phyloP scores from a whole-genome alignment of 1,140 invertebrate species.

The Trachelipus rathkii region DNA sequence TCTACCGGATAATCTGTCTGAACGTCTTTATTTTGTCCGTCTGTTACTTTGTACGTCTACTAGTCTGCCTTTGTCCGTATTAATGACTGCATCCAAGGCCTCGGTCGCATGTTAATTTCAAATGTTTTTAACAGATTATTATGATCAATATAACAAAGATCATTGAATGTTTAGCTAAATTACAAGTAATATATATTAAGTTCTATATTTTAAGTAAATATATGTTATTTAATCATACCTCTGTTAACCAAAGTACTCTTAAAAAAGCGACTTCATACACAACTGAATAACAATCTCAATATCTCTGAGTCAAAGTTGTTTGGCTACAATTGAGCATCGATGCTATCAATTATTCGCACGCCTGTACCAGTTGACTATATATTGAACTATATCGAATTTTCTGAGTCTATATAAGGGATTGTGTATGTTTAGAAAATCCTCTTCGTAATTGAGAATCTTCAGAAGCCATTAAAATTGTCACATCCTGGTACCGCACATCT shows the following conservation, averaged over 20 bases:
- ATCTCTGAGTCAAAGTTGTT: too few species aligned
- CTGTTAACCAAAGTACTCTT: constrained; percentile 30
- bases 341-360: too few species aligned
- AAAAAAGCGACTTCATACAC: constrained; percentile 36
- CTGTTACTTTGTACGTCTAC: too few species aligned
- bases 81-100: constrained; percentile 46
- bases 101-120: constrained; percentile 48
- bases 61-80: too few species aligned
- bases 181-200: too few species aligned
- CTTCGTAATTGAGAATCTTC: constrained; percentile 16
- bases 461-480: not conserved
- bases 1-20: constrained; percentile 45
- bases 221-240: too few species aligned
- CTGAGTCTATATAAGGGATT: not conserved
- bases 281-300: not conserved
- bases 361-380: not conserved
- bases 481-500: too few species aligned
- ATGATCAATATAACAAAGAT: too few species aligned
- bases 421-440: constrained; percentile 28
- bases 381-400: not conserved
- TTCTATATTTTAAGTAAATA: too few species aligned
- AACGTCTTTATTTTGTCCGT: too few species aligned
- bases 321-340: too few species aligned
- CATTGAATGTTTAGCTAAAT: too few species aligned
- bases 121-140: constrained; percentile 43